Conservation (phyloP, 2,888 invertebrate genomes). For the Parapristionchus giblindavisi region DNA sequence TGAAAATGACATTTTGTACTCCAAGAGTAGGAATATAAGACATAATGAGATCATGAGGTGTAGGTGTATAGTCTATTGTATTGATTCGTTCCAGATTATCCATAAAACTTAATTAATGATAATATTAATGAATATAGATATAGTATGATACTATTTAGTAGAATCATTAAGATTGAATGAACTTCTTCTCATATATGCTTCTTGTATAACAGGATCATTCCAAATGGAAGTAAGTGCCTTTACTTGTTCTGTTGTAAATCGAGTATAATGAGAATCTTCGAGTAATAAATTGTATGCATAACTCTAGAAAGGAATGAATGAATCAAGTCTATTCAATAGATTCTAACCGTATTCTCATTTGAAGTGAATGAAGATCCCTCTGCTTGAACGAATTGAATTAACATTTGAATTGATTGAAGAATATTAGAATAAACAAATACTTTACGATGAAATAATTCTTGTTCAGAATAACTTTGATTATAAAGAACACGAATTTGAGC, state of each 20-base stretch:
- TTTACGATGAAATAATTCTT: slow-evolving; percentile 56
- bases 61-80: slow-evolving; percentile 51
- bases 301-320: not conserved
- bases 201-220: slow-evolving; percentile 54
- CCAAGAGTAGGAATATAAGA: slow-evolving; percentile 64
- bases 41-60: slow-evolving; percentile 61
- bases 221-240: slow-evolving; percentile 47
- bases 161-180: slow-evolving; percentile 61
- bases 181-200: slow-evolving; percentile 53
- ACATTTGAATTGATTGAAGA: slow-evolving; percentile 48
- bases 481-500: slow-evolving; percentile 55
- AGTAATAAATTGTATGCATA: slow-evolving; percentile 27
- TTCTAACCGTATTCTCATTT: slow-evolving; percentile 46
- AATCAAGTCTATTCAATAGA: no score
- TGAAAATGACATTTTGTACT: slow-evolving; percentile 58
- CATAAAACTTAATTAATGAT: slow-evolving; percentile 52
- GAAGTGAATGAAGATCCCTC: slow-evolving; percentile 42
- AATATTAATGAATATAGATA: not conserved
- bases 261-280: slow-evolving; percentile 22
- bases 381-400: slow-evolving; percentile 48
- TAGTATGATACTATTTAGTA: slow-evolving; percentile 50
- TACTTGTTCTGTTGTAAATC: slow-evolving; percentile 36
- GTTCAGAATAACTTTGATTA: slow-evolving; percentile 53
- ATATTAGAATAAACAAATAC: slow-evolving; percentile 60
- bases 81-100: slow-evolving; percentile 55